Evolutionary conservation across 2,797 vertebrate genomes (phyloP).

Genomic region (Euthynnus affinis): DNA sequence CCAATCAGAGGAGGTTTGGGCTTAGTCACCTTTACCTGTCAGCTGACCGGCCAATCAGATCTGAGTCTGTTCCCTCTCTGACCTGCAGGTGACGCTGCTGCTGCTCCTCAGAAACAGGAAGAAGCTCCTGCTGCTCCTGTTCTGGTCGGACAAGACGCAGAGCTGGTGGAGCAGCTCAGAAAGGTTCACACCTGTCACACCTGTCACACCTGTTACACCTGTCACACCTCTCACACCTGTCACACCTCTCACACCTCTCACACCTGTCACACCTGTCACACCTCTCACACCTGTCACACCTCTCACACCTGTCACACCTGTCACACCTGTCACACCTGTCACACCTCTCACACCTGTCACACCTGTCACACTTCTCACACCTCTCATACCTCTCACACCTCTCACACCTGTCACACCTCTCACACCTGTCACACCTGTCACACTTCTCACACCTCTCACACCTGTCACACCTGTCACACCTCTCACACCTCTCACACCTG

Average conservation of each 20-base stretch:
- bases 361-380: neutral
- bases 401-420: too few relatives aligned
- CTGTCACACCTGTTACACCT: too few relatives aligned
- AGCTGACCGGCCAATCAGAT: neutral
- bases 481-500: too few relatives aligned
- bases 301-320: neutral
- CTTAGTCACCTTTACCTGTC: neutral
- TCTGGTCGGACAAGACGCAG: slow-evolving; percentile 88
- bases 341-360: too few relatives aligned
- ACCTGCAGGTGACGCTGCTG: slow-evolving; percentile 57
- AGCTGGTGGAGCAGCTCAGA: slow-evolving; percentile 92
- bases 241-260: too few relatives aligned
- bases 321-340: too few relatives aligned
- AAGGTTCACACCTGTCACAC: slow-evolving; percentile 84
- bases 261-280: too few relatives aligned
- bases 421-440: too few relatives aligned
- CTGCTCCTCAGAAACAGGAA: slow-evolving; percentile 49
- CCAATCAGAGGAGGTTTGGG: neutral
- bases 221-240: too few relatives aligned
- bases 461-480: too few relatives aligned
- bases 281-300: neutral
- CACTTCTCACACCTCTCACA: too few relatives aligned
- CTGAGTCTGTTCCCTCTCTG: slow-evolving; percentile 7
- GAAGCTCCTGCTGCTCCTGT: slow-evolving; percentile 65
- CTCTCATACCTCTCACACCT: too few relatives aligned